Conservation (phyloP, 92 coral and sea anemone species). For the Phenganax stokvisi region DNA sequence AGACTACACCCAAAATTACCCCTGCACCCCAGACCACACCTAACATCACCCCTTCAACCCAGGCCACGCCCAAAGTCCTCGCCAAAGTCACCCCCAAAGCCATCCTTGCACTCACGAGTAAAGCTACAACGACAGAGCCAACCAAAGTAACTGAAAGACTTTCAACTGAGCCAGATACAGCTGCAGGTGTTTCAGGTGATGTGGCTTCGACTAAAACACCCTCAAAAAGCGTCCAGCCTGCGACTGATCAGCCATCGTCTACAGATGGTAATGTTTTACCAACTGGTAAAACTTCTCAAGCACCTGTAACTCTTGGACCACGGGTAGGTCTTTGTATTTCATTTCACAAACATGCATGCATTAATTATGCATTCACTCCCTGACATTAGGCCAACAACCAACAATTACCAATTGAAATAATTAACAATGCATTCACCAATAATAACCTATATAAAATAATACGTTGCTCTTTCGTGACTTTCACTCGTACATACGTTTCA, state of each 20-base stretch:
- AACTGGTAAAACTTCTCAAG: not conserved
- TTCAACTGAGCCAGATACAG: not conserved
- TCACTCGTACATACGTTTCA: constrained; percentile 2
- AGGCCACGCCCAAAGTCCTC: not conserved
- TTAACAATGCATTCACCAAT: constrained; percentile 9
- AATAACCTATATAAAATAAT: not conserved
- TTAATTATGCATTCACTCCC: not conserved
- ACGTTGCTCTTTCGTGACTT: constrained; percentile 38
- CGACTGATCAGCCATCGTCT: not conserved
- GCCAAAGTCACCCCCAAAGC: not conserved
- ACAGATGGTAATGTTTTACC: not conserved
- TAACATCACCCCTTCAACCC: not conserved
- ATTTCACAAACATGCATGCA: not conserved
- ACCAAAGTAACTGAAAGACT: not conserved
- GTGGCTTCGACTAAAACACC: not conserved
- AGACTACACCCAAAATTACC: not conserved
- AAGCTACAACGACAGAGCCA: not conserved
- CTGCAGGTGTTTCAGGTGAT: not conserved
- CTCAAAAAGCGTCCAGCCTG: not conserved
- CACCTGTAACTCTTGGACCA: not conserved
- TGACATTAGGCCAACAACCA: not conserved
- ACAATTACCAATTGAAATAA: not conserved
- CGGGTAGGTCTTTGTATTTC: not conserved
- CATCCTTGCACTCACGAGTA: not conserved
- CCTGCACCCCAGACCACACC: constrained; percentile 1